These are phyloP conservation scores for Characodon lateralis DNA, from an alignment of 2,797 vertebrate genomes.

Conservation along the genomic window DNA sequence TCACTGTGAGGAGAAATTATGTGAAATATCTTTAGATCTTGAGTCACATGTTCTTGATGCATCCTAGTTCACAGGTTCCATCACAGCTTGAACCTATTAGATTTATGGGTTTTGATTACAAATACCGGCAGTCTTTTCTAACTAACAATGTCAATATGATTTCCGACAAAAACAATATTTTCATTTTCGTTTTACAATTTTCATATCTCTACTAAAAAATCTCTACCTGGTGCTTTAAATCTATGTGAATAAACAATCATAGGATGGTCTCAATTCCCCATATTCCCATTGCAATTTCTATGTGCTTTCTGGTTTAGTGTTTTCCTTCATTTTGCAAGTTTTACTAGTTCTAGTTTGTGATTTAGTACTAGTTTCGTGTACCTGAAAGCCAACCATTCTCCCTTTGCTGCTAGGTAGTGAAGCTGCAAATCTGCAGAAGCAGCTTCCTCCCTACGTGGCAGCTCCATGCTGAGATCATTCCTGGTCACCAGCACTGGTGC, in stretches of 20 bases:
- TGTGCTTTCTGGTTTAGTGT: background rate
- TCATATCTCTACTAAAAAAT: background rate
- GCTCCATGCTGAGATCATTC: background rate
- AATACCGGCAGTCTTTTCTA: background rate
- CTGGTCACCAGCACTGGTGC: background rate
- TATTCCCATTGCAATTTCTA: background rate
- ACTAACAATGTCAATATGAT: background rate
- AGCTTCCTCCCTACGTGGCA: background rate
- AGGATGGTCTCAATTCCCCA: background rate
- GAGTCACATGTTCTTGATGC: too few relatives aligned
- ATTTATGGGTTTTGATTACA: background rate
- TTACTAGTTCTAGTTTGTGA: background rate
- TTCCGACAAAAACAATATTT: background rate
- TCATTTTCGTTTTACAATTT: background rate
- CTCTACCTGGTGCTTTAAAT: background rate
- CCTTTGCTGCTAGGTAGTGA: constrained; percentile 8
- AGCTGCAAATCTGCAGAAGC: constrained; percentile 6
- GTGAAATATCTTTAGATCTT: too few relatives aligned
- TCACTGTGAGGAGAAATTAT: too few relatives aligned
- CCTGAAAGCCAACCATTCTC: constrained; percentile 6
- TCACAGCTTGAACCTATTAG: background rate
- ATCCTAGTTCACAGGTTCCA: too few relatives aligned
- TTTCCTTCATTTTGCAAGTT: background rate
- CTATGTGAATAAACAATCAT: background rate
- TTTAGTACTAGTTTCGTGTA: background rate